Percentiles rank a stretch among this genome's conserved stretches.
Evolutionary conservation across 2,888 invertebrate genomes (phyloP).

Genomic region (Phaonia tiefii): DNA sequence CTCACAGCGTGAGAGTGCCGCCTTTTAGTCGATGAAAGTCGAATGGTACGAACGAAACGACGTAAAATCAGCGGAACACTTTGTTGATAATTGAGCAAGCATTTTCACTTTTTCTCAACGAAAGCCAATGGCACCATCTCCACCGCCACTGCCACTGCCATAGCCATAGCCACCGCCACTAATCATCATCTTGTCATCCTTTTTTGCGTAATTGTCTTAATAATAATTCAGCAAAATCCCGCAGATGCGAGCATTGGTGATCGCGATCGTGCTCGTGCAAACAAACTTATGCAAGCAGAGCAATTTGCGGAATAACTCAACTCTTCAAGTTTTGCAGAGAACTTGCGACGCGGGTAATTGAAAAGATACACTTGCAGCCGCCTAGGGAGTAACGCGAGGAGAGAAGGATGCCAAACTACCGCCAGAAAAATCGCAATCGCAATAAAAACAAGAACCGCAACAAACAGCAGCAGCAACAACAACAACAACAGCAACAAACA

Average conservation of each 20-base stretch:
- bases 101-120: constrained; percentile 24
- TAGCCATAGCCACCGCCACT: constrained; percentile 17
- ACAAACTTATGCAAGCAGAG: constrained; percentile 60
- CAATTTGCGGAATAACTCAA: neutral
- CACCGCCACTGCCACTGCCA: constrained; percentile 14
- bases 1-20: constrained; percentile 53
- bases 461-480: constrained; percentile 60
- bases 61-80: constrained; percentile 32
- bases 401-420: constrained; percentile 70
- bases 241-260: constrained; percentile 17
- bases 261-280: neutral
- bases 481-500: constrained; percentile 62
- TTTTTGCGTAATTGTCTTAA: constrained; percentile 46
- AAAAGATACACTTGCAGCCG: constrained; percentile 74
- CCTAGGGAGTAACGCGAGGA: constrained; percentile 70
- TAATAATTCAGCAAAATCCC: neutral
- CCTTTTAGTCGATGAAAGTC: constrained; percentile 63
- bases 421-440: constrained; percentile 72
- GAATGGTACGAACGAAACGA: constrained; percentile 66
- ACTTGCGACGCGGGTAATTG: constrained; percentile 35
- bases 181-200: constrained; percentile 49
- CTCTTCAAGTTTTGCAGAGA: constrained; percentile 45
- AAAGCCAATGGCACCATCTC: constrained; percentile 46
- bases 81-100: constrained; percentile 65
- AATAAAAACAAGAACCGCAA: constrained; percentile 68